Percentiles rank a stretch among this genome's conserved stretches.
phyloP scores from a whole-genome alignment of 2,888 invertebrate species.

The Laothoe populi region DNA sequence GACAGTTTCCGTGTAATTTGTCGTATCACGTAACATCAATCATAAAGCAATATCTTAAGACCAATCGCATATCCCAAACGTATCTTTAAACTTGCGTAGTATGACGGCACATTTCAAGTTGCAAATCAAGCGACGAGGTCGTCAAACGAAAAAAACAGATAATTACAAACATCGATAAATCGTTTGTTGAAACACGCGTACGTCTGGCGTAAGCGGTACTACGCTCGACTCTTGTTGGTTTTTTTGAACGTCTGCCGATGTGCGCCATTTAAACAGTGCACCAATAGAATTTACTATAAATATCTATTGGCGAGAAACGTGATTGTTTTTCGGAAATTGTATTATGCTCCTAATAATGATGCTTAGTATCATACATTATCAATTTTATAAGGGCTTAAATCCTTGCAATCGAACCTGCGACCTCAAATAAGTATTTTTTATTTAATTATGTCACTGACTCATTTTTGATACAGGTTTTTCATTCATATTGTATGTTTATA shows the following conservation, averaged over 20 bases:
- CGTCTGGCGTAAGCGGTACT: constrained; percentile 29
- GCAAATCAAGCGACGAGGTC: background rate
- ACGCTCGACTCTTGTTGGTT: constrained; percentile 22
- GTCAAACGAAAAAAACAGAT: background rate
- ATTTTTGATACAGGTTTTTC: too few species aligned
- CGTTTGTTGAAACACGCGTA: background rate
- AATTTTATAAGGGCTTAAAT: too few species aligned
- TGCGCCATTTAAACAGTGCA: constrained; percentile 13
- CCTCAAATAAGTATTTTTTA: too few species aligned
- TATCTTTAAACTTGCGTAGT: too few species aligned
- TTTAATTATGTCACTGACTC: too few species aligned
- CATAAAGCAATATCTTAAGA: too few species aligned
- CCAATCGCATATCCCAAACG: too few species aligned
- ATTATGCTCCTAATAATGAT: background rate
- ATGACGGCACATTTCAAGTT: background rate
- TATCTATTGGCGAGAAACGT: background rate
- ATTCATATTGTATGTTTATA: too few species aligned
- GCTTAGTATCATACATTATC: too few species aligned
- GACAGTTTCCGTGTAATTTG: too few species aligned
- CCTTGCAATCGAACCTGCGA: too few species aligned
- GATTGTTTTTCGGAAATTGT: background rate
- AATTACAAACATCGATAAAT: constrained; percentile 10
- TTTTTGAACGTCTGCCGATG: constrained; percentile 25
- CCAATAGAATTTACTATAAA: constrained; percentile 19
- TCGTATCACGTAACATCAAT: too few species aligned